phyloP scores from a whole-genome alignment of 2,888 invertebrate genomes.

The Xanthia icteritia region DNA sequence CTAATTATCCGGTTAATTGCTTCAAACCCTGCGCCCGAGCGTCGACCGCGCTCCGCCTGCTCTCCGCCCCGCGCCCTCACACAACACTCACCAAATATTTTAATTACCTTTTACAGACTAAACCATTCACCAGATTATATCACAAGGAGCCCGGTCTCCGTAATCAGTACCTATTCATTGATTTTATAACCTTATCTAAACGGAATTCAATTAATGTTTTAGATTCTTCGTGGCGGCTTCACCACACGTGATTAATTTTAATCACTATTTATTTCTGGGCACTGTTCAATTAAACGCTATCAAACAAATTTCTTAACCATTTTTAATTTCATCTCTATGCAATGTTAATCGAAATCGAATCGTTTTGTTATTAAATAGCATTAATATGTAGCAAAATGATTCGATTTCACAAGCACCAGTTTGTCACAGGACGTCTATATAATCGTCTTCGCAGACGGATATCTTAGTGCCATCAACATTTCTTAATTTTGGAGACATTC shows the following conservation, averaged over 20 bases:
- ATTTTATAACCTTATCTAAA: conserved; percentile 43
- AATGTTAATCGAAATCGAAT: too few relatives aligned
- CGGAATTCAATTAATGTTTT: conserved; percentile 36
- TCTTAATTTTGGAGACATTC: background rate
- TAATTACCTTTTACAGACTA: conserved; percentile 61
- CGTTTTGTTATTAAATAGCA: background rate
- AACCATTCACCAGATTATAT: conserved; percentile 49
- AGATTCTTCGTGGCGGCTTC: conserved; percentile 15
- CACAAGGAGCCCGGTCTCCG: conserved; percentile 16
- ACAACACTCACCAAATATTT: conserved; percentile 58
- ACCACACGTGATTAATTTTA: conserved; percentile 29
- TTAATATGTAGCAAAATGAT: too few relatives aligned
- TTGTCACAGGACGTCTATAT: background rate
- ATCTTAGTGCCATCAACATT: background rate
- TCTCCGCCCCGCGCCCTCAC: conserved; percentile 8
- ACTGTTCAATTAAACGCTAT: background rate
- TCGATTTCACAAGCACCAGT: conserved; percentile 1
- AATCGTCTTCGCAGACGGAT: background rate
- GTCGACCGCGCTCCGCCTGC: background rate
- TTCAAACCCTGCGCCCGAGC: conserved; percentile 30
- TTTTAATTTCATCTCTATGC: background rate
- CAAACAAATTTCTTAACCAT: background rate
- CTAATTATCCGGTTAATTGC: conserved; percentile 67
- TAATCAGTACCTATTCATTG: conserved; percentile 46
- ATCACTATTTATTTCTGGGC: background rate